Evolutionary conservation across 2,797 vertebrate species (phyloP).

Genomic region (Pangasius larnaudii): DNA sequence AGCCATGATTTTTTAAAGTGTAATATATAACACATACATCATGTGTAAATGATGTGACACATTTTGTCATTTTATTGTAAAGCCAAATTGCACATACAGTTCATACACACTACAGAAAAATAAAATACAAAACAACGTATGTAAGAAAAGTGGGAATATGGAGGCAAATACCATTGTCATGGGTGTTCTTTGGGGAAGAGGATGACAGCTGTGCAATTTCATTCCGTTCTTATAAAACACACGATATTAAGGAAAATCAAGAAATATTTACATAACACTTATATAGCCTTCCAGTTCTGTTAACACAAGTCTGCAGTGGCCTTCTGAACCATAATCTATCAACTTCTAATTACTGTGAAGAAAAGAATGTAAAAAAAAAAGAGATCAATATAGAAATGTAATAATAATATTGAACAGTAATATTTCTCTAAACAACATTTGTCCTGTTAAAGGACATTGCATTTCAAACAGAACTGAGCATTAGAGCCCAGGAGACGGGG

Average conservation of each 20-base stretch:
- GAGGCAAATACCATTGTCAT: constrained; percentile 51
- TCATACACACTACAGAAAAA: constrained; percentile 52
- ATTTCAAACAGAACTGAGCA: constrained; percentile 1
- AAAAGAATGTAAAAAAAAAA: neutral
- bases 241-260: constrained; percentile 46
- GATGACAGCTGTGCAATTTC: constrained; percentile 58
- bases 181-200: constrained; percentile 56
- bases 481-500: neutral
- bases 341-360: neutral
- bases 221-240: constrained; percentile 54
- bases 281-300: constrained; percentile 50
- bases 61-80: constrained; percentile 70
- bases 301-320: constrained; percentile 33
- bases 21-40: constrained; percentile 21
- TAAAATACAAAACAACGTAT: constrained; percentile 50
- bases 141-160: constrained; percentile 49
- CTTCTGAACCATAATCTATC: neutral
- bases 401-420: neutral
- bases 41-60: neutral
- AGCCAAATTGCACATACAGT: constrained; percentile 63
- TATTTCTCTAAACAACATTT: constrained; percentile 30
- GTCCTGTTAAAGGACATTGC: constrained; percentile 23
- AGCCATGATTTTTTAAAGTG: neutral
- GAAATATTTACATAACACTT: constrained; percentile 58
- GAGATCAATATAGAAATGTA: neutral